Evolutionary conservation across 2,797 vertebrate species (phyloP).

Genomic region (Delichon dasypus): DNA sequence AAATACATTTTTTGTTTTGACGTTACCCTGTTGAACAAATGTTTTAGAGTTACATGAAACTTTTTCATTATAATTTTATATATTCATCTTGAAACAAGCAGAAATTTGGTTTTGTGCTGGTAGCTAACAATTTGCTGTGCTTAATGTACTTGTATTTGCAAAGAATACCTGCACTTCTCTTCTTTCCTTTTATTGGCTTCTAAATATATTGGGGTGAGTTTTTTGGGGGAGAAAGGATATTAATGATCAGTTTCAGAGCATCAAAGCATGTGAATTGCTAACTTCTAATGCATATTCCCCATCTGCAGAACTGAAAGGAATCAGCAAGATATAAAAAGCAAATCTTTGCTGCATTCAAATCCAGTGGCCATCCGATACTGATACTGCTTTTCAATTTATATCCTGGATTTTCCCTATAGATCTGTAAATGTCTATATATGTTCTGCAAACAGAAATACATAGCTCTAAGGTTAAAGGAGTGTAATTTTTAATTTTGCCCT

Average conservation of each 20-base stretch:
- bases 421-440: conserved; percentile 53
- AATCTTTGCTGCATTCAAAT: background rate
- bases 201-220: background rate
- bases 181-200: background rate
- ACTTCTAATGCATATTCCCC: background rate
- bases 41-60: background rate
- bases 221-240: background rate
- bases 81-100: background rate
- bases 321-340: background rate
- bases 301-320: background rate
- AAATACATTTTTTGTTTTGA: background rate
- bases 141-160: background rate
- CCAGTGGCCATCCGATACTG: background rate
- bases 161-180: background rate
- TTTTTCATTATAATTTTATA: background rate
- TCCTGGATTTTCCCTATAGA: conserved; percentile 33
- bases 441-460: conserved; percentile 61
- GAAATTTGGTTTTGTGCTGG: conserved; percentile 45
- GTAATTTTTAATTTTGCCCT: conserved; percentile 49
- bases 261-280: background rate
- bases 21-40: background rate
- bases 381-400: conserved; percentile 22
- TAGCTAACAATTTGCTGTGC: conserved; percentile 12
- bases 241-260: background rate
- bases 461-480: conserved; percentile 55